These are phyloP conservation scores for Axinella damicornis DNA, from an alignment of 37 sponge, comb jelly and placozoan genomes.

Conservation along the genomic window DNA sequence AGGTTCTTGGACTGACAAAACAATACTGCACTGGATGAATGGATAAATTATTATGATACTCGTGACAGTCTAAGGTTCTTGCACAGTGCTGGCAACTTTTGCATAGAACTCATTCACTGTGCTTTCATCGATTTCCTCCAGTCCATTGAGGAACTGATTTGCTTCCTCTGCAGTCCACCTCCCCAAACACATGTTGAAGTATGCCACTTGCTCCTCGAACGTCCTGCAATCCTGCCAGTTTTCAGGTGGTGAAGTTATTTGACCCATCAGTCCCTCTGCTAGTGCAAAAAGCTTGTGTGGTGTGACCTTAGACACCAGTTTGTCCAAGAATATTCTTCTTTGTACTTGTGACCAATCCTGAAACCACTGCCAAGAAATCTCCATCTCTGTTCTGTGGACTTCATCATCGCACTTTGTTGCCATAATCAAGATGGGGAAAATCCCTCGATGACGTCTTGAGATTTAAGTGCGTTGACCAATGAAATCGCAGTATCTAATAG, in stretches of 20 bases:
- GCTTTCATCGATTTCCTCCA: constrained; percentile 49
- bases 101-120: constrained; percentile 41
- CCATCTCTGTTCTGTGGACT: neutral
- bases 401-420: neutral
- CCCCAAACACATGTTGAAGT: neutral
- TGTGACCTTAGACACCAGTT: constrained; percentile 19
- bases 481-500: constrained; percentile 6
- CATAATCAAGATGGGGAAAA: too few species aligned
- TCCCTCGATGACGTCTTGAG: too few species aligned
- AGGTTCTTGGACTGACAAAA: too few species aligned
- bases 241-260: neutral
- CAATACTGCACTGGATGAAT: too few species aligned
- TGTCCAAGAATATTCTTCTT: constrained; percentile 40
- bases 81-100: constrained; percentile 41
- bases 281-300: constrained; percentile 53
- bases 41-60: too few species aligned
- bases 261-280: neutral
- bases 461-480: neutral
- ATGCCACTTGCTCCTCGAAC: constrained; percentile 36
- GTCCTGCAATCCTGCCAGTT: neutral
- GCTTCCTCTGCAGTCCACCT: constrained; percentile 26
- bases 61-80: constrained; percentile 29
- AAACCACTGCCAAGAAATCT: constrained; percentile 42
- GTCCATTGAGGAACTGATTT: constrained; percentile 31
- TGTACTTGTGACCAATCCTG: constrained; percentile 6